Base-by-base conservation (phyloP, 2,113 vertebrate genomes). In the Oryzias curvinotus region DNA sequence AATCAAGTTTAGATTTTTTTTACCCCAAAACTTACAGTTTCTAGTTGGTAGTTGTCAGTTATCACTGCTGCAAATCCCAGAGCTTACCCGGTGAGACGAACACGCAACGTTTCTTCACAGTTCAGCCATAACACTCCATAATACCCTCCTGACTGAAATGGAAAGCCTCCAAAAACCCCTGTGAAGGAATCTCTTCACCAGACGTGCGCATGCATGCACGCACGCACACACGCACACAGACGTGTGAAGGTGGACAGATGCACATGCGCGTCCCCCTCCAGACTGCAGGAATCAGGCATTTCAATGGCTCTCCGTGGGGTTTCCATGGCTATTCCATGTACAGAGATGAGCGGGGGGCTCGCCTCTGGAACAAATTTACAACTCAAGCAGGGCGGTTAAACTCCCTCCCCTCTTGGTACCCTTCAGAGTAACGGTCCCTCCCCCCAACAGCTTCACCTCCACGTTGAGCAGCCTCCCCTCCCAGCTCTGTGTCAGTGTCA, bases 291-390 rank as follows among this genome's bases (percentile, higher is more conserved):
- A 88, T 87, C 78, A 85, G 84, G 87, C 87, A 74, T 86, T 73
- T 90, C 88, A 76, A 80, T 62, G 78, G 78, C 30, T 61, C 19
- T 63, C 77, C 77, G 79, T 72, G 5, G 78, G 68, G 93, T 93
- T 90, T 88, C 93, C 87, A 92, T 91, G 92, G 92, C 82, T 83
- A 92, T 61, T 87, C 78, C 73, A 57, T 71, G 81, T 85, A 67
- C 72, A 90, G 86, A 82, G 84, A 85, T 91, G 89, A 92, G 58
- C 12, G 81, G 88, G 55, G 70, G 87, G 91, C 72, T 77, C 70
- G 77, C 75, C 69, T 72, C 1, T 63, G 75, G 57, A 71, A 89
- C 90, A 90, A 81, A 94, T 93, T 93, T 92, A 90, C 91, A 93
- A 92, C 91, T 93, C 85, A 90, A 92, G 90, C 78, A 90, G 84